These are phyloP conservation scores for Cerastis rubricosa DNA, from an alignment of 2,888 invertebrate genomes.

Conservation along the genomic window DNA sequence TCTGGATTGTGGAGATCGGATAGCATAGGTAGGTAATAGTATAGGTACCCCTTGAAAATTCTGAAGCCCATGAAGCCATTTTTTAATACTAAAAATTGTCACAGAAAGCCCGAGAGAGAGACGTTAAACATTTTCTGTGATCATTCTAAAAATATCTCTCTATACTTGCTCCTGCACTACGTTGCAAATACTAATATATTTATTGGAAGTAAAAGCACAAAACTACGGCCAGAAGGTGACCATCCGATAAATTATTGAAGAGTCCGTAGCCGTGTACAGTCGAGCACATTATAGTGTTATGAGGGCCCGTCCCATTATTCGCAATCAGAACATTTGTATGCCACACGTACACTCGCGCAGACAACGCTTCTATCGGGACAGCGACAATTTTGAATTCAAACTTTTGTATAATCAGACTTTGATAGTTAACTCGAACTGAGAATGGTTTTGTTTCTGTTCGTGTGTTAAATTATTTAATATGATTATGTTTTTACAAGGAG, in stretches of 20 bases:
- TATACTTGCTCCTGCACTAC: neutral
- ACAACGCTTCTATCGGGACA: slow-evolving; percentile 65
- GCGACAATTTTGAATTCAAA: slow-evolving; percentile 63
- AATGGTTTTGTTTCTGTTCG: slow-evolving; percentile 3
- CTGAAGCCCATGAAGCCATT: neutral
- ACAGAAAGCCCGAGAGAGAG: neutral
- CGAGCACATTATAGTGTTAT: slow-evolving; percentile 59
- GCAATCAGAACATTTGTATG: slow-evolving; percentile 75
- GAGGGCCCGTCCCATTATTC: slow-evolving; percentile 67
- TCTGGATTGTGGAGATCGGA: too few relatives aligned
- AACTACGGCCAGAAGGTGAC: slow-evolving; percentile 34
- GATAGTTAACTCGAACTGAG: slow-evolving; percentile 15
- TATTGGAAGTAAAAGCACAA: slow-evolving; percentile 23
- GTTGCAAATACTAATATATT: neutral
- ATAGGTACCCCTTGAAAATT: neutral
- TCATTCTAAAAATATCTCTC: slow-evolving; percentile 13
- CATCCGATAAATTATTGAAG: slow-evolving; percentile 60
- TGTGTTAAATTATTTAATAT: neutral
- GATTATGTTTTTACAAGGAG: neutral
- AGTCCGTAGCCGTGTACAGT: slow-evolving; percentile 52
- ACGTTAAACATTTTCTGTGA: neutral
- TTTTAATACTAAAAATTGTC: neutral
- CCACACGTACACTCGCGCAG: slow-evolving; percentile 63
- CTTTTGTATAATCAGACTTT: slow-evolving; percentile 55
- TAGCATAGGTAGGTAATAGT: neutral